Percentiles rank a stretch among this genome's conserved stretches.
Evolutionary conservation across 2,113 vertebrate species (phyloP).

Genomic region (Zootoca vivipara): DNA sequence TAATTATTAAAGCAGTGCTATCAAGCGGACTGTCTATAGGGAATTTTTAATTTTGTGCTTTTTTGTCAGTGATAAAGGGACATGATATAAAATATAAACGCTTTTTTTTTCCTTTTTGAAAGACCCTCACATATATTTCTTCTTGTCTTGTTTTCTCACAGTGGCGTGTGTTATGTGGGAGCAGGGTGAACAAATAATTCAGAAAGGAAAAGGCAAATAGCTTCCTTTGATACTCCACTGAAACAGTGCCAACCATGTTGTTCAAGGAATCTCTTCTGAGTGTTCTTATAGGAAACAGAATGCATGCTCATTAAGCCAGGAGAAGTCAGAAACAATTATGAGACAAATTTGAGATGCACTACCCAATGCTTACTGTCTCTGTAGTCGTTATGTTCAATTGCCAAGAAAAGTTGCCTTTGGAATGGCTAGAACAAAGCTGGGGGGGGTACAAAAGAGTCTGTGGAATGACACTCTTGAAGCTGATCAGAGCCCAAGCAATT

Average conservation of each 20-base stretch:
- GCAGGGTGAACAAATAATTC: slow-evolving; percentile 3
- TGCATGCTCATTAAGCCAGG: slow-evolving; percentile 19
- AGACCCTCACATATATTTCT: slow-evolving; percentile 40
- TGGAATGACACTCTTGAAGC: background rate
- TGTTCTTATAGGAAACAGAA: slow-evolving; percentile 22
- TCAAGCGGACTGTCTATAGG: slow-evolving; percentile 41
- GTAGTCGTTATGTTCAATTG: slow-evolving; percentile 9
- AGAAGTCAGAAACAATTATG: slow-evolving; percentile 32
- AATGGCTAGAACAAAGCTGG: background rate
- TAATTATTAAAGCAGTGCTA: slow-evolving; percentile 70
- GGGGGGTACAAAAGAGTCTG: background rate
- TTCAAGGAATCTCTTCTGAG: slow-evolving; percentile 39
- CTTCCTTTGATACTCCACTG: slow-evolving; percentile 49
- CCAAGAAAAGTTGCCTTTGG: slow-evolving; percentile 16
- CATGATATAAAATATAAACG: slow-evolving; percentile 63
- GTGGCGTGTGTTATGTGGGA: background rate
- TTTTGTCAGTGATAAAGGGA: slow-evolving; percentile 30
- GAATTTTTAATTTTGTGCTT: slow-evolving; percentile 60
- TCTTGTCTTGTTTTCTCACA: slow-evolving; percentile 42
- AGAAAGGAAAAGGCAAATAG: slow-evolving; percentile 28
- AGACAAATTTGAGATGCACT: slow-evolving; percentile 4
- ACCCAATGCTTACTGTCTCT: slow-evolving; percentile 4
- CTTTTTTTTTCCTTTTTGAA: slow-evolving; percentile 64
- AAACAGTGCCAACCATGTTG: slow-evolving; percentile 36
- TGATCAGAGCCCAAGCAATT: background rate